A percentile compares a stretch with the other conserved stretches of the same genome.
These are phyloP conservation scores for Ovis canadensis DNA, from an alignment of 2,113 vertebrate species.

Conservation along the genomic window DNA sequence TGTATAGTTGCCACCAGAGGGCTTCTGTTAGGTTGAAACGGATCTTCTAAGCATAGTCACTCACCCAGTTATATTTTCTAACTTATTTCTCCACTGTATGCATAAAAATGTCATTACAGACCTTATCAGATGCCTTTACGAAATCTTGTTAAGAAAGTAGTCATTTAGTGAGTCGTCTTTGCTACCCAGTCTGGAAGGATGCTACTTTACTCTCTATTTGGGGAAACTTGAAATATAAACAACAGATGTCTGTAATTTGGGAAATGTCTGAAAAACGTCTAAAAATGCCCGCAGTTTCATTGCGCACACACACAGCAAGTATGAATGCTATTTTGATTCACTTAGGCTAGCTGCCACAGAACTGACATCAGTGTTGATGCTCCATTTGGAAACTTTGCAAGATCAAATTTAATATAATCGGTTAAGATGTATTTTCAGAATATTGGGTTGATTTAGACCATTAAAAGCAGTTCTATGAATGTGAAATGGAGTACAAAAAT, in stretches of 20 bases:
- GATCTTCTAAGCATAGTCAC: not conserved
- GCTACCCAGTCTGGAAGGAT: constrained; percentile 19
- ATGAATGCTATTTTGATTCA: constrained; percentile 32
- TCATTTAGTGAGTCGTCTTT: not conserved
- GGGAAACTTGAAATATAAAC: constrained; percentile 43
- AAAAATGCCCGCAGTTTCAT: constrained; percentile 25
- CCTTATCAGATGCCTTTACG: not conserved
- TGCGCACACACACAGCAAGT: not conserved
- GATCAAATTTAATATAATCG: not conserved
- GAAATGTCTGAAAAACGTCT: constrained; percentile 48
- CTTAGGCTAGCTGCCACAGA: not conserved
- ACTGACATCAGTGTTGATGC: not conserved
- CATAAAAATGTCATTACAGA: not conserved
- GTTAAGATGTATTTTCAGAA: constrained; percentile 44
- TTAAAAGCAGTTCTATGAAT: constrained; percentile 25
- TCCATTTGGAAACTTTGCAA: constrained; percentile 27
- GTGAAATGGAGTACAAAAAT: constrained; percentile 43
- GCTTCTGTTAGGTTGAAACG: not conserved
- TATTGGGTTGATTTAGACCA: constrained; percentile 19
- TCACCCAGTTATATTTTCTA: not conserved
- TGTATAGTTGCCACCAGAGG: not conserved
- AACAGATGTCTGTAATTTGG: constrained; percentile 40
- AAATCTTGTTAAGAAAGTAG: not conserved
- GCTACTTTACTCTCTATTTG: constrained; percentile 28
- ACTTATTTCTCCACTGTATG: not conserved